Evolutionary conservation across 2,113 vertebrate genomes (phyloP).

Genomic region (Eidolon helvum): DNA sequence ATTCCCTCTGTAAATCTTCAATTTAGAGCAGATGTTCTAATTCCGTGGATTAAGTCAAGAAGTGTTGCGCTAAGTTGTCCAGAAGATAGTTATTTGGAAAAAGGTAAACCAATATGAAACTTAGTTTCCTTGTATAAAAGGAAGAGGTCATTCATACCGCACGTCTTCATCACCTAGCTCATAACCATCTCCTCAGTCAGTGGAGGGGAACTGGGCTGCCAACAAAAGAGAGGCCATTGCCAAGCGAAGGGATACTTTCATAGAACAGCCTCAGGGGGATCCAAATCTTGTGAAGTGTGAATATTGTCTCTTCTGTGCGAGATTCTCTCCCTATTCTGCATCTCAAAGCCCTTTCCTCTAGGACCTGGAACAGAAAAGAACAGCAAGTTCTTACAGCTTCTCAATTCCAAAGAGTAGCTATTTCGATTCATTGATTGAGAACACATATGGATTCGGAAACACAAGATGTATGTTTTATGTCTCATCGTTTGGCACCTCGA

Average conservation of each 20-base stretch:
- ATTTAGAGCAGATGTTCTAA: constrained; percentile 75
- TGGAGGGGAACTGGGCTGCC: not conserved
- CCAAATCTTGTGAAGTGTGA: not conserved
- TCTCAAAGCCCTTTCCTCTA: not conserved
- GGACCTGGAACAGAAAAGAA: constrained; percentile 55
- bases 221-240: not conserved
- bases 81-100: constrained; percentile 50
- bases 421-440: constrained; percentile 70
- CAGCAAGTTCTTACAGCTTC: constrained; percentile 51
- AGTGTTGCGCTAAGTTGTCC: constrained; percentile 61
- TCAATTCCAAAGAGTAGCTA: constrained; percentile 55
- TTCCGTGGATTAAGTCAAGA: constrained; percentile 69
- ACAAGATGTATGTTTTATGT: constrained; percentile 45
- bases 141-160: not conserved
- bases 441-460: constrained; percentile 72
- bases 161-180: not conserved
- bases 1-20: constrained; percentile 72
- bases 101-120: not conserved
- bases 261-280: not conserved
- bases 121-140: not conserved
- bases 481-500: constrained; percentile 35
- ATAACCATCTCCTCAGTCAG: not conserved
- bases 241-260: not conserved
- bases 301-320: not conserved
- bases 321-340: not conserved